Conservation (phyloP, 2,888 invertebrate genomes). For the Chymomyza fuscimana region DNA sequence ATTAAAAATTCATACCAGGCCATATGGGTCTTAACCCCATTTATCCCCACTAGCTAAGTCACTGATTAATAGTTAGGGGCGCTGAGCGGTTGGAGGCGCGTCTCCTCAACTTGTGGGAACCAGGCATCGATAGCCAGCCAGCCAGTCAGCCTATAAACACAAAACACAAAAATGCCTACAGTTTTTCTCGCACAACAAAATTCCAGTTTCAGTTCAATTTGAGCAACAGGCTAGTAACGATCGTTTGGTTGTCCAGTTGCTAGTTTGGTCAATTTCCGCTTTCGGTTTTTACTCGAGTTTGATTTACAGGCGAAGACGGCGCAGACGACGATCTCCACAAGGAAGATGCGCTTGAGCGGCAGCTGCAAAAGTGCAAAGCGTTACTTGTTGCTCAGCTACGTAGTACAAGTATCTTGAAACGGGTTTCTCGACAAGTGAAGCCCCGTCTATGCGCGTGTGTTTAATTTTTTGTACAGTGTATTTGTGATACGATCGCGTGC, state of each 20-base stretch:
- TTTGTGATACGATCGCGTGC: constrained; percentile 18
- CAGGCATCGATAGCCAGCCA: constrained; percentile 53
- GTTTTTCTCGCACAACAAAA: constrained; percentile 40
- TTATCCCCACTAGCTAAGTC: too few species aligned
- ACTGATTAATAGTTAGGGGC: too few species aligned
- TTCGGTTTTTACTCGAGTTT: constrained; percentile 3
- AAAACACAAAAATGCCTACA: constrained; percentile 4
- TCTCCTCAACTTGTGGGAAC: constrained; percentile 55
- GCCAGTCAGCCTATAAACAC: constrained; percentile 17
- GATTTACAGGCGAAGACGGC: too few species aligned
- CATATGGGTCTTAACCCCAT: too few species aligned
- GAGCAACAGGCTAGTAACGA: constrained; percentile 65
- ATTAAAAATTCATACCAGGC: too few species aligned
- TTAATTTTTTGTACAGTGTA: constrained; percentile 32
- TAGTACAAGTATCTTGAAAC: background rate
- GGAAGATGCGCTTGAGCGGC: constrained; percentile 31
- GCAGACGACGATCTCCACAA: background rate
- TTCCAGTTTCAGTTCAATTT: constrained; percentile 76
- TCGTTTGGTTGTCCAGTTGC: constrained; percentile 28
- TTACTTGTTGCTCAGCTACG: background rate
- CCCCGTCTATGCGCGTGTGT: constrained; percentile 12
- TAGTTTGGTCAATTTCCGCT: background rate
- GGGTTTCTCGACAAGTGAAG: constrained; percentile 31
- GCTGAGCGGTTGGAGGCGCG: background rate
- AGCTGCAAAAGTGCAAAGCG: constrained; percentile 68